A percentile compares a stretch with the other conserved stretches of the same genome.
Conservation (phyloP, 2,888 invertebrate species). For the Epinotia bilunana region DNA sequence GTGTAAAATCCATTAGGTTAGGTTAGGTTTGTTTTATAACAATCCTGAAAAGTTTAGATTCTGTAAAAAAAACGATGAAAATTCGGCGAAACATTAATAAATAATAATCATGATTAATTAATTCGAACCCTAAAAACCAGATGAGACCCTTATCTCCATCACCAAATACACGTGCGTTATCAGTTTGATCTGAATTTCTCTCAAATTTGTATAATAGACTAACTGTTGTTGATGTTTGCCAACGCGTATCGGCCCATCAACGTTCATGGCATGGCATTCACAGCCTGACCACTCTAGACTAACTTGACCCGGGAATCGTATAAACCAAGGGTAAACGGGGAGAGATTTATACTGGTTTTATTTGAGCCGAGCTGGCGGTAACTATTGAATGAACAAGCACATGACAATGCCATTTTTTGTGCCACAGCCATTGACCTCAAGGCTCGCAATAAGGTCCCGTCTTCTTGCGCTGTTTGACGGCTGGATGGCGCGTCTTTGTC, state of each 20-base stretch:
- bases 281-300: background rate
- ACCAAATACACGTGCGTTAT: conserved; percentile 38
- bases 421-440: conserved; percentile 72
- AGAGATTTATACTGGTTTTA: background rate
- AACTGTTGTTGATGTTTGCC: conserved; percentile 67
- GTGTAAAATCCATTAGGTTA: too few relatives aligned
- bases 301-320: background rate
- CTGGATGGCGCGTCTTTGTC: conserved; percentile 63
- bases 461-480: conserved; percentile 59
- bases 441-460: conserved; percentile 57
- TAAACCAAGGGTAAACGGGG: background rate
- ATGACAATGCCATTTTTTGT: conserved; percentile 65
- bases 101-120: too few relatives aligned
- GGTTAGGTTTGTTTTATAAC: too few relatives aligned
- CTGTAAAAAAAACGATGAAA: too few relatives aligned
- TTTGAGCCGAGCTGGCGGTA: conserved; percentile 1
- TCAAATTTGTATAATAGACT: conserved; percentile 60
- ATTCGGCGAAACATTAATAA: too few relatives aligned
- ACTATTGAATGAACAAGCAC: conserved; percentile 47
- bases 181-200: conserved; percentile 49
- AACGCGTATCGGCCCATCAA: conserved; percentile 67
- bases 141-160: conserved; percentile 27
- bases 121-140: conserved; percentile 19
- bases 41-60: too few relatives aligned
- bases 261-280: conserved; percentile 55